Evolutionary conservation across 1,140 invertebrate genomes (phyloP).

Genomic region (Drosophila miranda): DNA sequence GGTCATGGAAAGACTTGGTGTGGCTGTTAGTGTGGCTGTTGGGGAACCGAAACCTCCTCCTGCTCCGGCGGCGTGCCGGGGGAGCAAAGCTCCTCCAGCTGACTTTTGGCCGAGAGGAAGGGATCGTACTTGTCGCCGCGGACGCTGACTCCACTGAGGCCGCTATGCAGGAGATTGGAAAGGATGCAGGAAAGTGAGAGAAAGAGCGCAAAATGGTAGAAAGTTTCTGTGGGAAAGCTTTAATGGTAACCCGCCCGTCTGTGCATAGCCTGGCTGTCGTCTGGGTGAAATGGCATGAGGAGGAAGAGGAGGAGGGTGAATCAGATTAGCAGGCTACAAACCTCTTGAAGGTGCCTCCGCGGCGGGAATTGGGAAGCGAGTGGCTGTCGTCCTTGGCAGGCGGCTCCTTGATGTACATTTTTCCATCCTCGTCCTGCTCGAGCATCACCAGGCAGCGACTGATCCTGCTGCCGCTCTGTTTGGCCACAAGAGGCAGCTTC

Average conservation of each 20-base stretch:
- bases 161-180: constrained; percentile 1
- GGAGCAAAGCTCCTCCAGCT: constrained; percentile 87
- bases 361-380: constrained; percentile 3
- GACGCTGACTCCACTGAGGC: constrained; percentile 9
- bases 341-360: constrained; percentile 20
- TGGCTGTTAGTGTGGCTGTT: constrained; percentile 25
- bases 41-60: constrained; percentile 40
- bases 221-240: constrained; percentile 1
- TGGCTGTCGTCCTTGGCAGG: constrained; percentile 3
- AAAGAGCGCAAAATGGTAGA: neutral
- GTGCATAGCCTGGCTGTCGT: constrained; percentile 61
- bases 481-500: constrained; percentile 13
- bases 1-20: constrained; percentile 40
- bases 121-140: constrained; percentile 86
- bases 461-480: constrained; percentile 23
- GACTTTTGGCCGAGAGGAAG: constrained; percentile 87
- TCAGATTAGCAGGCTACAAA: constrained; percentile 40
- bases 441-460: constrained; percentile 43
- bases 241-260: constrained; percentile 20
- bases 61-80: constrained; percentile 66
- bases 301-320: no score
- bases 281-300: neutral
- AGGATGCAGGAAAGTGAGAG: no score
- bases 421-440: constrained; percentile 43
- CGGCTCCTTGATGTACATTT: constrained; percentile 52